Conservation (phyloP, 2,888 invertebrate species). For the Phyllotreta striolata region DNA sequence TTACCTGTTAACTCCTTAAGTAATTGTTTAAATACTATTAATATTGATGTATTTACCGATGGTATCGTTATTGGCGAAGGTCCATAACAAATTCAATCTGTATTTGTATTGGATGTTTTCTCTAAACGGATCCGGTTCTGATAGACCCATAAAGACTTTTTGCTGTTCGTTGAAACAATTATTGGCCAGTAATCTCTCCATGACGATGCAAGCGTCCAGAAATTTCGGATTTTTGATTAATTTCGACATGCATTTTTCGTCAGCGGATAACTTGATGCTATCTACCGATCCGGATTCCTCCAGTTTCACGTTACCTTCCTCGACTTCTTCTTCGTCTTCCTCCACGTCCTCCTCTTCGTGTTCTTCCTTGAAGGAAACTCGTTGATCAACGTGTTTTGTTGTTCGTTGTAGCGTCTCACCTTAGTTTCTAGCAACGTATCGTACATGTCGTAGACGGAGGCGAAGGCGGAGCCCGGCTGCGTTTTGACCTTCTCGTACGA, state of each 20-base stretch:
- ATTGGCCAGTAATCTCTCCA: slow-evolving; percentile 76
- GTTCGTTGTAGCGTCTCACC: slow-evolving; percentile 35
- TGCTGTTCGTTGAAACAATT: slow-evolving; percentile 73
- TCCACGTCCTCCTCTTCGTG: slow-evolving; percentile 32
- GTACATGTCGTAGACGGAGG: slow-evolving; percentile 81
- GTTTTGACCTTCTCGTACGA: slow-evolving; percentile 57
- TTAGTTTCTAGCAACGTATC: slow-evolving; percentile 69
- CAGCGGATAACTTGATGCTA: slow-evolving; percentile 48
- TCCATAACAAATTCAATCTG: slow-evolving; percentile 73
- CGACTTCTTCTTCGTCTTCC: slow-evolving; percentile 44
- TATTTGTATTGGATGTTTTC: slow-evolving; percentile 73
- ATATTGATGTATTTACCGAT: slow-evolving; percentile 44
- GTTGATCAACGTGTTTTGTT: too few relatives aligned
- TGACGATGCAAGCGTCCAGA: slow-evolving; percentile 69
- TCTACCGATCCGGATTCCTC: slow-evolving; percentile 47
- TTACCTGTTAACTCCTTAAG: slow-evolving; percentile 52
- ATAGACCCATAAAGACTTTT: slow-evolving; percentile 74
- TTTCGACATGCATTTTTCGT: slow-evolving; percentile 57
- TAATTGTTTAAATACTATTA: slow-evolving; percentile 17
- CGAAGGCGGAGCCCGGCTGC: slow-evolving; percentile 67
- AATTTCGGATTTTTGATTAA: slow-evolving; percentile 62
- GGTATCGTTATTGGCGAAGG: slow-evolving; percentile 65
- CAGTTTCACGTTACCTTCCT: slow-evolving; percentile 46
- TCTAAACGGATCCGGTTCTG: slow-evolving; percentile 67
- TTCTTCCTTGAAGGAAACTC: slow-evolving; percentile 17